Evolutionary conservation across 2,888 invertebrate species (phyloP), one percentile per base, ranked within the genome.

Genomic region (Melinaea marsaeus): DNA sequence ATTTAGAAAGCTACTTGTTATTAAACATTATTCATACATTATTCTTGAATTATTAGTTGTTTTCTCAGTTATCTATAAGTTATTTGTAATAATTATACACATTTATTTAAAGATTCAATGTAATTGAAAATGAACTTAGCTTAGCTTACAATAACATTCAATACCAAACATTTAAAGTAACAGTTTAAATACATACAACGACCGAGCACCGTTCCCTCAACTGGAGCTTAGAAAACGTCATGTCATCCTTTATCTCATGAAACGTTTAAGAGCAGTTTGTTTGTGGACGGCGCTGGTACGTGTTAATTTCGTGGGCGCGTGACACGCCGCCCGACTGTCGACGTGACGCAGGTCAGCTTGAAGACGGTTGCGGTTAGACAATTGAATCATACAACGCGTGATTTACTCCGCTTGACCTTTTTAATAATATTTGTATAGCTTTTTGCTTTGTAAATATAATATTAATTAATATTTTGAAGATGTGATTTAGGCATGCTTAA

Each of bases 301-400:
- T 80, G 81, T 78, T 85, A 83, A 84, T 83, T 81, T 79, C 78
- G 79, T 80, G 75, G 69, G 69, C 62, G 63, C 71, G 69, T 73
- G 79, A 79, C 78, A 77, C 75, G 71, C 69, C 71, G 71, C 69
- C 65, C 66, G 68, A 69, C 73, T 72, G 77, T 73, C 76, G 76
- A 73, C 73, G 67, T 84, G 83, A 85, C 77, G 75, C 74, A 78
- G 84, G 86, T 85, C 77, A 74, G 75, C 73, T 79, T 71, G 73
- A 73, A 71, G 74, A 79, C 75, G 79, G 76, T 79, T 71, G 58
- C 69, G 65, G 65, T 71, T 74, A 72, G 77, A 79, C 84, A 87
- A 88, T 88, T 88, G 86, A 88, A 88, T 87, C 87, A 86, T 80
- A 84, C 82, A 81, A 76, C 76, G 78, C 79, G 60, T 69, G 64